Base-by-base conservation (phyloP, 2,113 vertebrate species). In the Hyperoodon ampullatus region DNA sequence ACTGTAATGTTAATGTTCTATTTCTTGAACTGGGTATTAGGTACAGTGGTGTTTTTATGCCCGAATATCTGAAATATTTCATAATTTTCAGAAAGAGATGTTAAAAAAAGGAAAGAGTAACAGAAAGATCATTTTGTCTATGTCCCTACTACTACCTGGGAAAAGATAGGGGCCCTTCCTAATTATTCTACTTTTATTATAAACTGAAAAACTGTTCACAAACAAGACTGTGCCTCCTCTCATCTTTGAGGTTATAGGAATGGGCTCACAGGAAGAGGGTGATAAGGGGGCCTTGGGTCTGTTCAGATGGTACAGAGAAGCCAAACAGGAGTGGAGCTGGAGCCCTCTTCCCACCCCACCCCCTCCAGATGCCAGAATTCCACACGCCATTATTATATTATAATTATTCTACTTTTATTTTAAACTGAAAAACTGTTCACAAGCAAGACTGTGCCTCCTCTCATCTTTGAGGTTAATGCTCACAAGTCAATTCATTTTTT, bases 401-500 rank as follows among this genome's bases (percentile, higher is more conserved):
- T 39, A 3, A 88, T 47, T 90, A 85, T 85, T 24, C 19, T 85
- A 74, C 71, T 61, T 94, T 81, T 58, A 88, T 82, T 91, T 42
- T 58, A 83, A 96, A 94, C 63, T 70, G n/a, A 92, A 86, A 88
- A 82, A 58, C 23, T 47, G 19, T 77, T 93, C 61, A 82, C 10
- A 82, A 88, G 61, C 3, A 78, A 86, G 26, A 82, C n/a, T 61
- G 1, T 71, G 63, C 47, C 61, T 63, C 2, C 50, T 58, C 9
- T 87, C 44, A 33, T 68, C 65, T 91, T 63, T 61, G 68, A 91
- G 21, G 60, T 95, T 96, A 86, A 71, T 83, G 16, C 63, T 95
- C 84, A 35, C 44, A 83, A 74, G 30, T 58, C 81, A 77, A 65
- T 86, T 94, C 9, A 24, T 42, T 50, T 75, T 88, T 96, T 77